Base-by-base conservation (phyloP, 1,140 invertebrate genomes). In the Drosophila nasuta region DNA sequence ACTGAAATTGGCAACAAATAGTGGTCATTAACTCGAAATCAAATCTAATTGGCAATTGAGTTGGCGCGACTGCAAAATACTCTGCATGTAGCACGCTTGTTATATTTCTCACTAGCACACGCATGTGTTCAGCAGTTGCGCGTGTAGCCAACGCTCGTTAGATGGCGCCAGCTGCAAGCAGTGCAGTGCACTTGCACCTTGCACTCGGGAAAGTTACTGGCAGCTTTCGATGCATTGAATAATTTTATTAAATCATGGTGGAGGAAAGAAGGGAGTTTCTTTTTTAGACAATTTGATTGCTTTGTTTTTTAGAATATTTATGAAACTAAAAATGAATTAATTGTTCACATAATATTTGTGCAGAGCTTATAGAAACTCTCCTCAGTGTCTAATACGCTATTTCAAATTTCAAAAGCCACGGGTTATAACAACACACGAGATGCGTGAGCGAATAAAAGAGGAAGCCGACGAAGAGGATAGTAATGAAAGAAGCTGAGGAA, bases 1-100 rank as follows among this genome's bases (percentile, higher is more conserved):
- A 69, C 81, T 70, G 35, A 68, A 82, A 81, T 64, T 52, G 59
- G 33, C n/a, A 69, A 66, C 81, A 85, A 85, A 85, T 81, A 66
- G 74, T 38, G 52, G 81, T 69, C 85, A 85, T 85, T 85, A 85
- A 62, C 35, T 30, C 52, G 1, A 60, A 60, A 65, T 51, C 7
- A 30, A 59, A 49, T 3, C 28, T 25, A 49, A 54, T n/a, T 33
- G 33, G 10, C n/a, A 33, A 10, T 10, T 2, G 10, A n/a, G 20
- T 11, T 49, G 48, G 20, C 20, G 0, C 10, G 48, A 49, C 48
- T 49, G 8, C 3, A 10, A 49, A 17, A 25, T 15, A 10, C 48
- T 20, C 48, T 49, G 48, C 38, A 41, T 41, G 38, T 1, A 33
- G 33, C 20, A 33, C 33, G 7, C 33, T 33, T 33, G 33, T 33